A percentile compares a stretch with the other conserved stretches of the same genome.
Conservation (phyloP, 1,140 invertebrate genomes). For the Asobara japonica region DNA sequence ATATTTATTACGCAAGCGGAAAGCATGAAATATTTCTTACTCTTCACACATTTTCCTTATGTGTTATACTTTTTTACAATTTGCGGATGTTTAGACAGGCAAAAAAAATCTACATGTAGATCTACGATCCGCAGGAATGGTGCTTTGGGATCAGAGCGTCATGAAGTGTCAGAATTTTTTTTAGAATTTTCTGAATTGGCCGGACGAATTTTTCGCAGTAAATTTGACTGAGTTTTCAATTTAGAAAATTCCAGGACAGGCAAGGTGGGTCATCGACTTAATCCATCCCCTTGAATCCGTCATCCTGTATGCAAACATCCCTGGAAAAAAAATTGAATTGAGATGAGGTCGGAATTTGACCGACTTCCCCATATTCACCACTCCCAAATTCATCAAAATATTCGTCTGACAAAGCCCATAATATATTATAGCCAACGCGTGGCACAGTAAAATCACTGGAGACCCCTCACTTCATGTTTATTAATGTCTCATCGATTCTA, state of each 20-base stretch:
- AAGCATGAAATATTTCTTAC: not conserved
- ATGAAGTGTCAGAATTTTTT: too few species aligned
- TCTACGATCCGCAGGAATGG: too few species aligned
- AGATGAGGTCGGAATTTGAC: not conserved
- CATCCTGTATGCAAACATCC: too few species aligned
- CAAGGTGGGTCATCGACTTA: too few species aligned
- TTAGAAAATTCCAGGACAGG: too few species aligned
- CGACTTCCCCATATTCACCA: not conserved
- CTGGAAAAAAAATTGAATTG: not conserved
- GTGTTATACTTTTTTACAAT: not conserved
- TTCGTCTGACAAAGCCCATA: not conserved
- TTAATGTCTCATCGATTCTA: conserved; percentile 27
- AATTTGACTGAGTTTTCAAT: too few species aligned
- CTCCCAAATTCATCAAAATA: not conserved
- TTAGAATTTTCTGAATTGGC: too few species aligned
- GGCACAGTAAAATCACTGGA: not conserved
- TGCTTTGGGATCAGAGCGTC: too few species aligned
- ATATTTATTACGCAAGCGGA: not conserved
- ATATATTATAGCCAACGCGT: not conserved
- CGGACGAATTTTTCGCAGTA: too few species aligned
- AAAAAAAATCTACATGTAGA: too few species aligned
- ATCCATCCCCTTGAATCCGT: not conserved
- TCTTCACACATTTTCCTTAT: not conserved
- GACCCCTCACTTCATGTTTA: conserved; percentile 26
- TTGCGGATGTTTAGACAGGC: not conserved